Base-by-base conservation (phyloP, 2,113 vertebrate genomes). In the Gorilla gorilla region DNA sequence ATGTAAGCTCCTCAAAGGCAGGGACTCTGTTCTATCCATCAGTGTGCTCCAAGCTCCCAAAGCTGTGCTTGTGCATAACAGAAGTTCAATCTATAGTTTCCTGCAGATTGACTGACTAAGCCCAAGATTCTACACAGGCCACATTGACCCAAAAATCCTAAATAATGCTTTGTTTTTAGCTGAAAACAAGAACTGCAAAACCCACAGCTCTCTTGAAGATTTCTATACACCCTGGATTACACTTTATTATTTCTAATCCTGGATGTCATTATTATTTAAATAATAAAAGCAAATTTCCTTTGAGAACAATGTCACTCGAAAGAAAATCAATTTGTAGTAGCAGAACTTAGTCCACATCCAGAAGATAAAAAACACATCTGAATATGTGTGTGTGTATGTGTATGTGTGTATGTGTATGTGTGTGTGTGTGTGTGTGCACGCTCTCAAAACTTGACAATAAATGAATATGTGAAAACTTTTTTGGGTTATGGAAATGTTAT, bases 121-220 rank as follows among this genome's bases (percentile, higher is more conserved):
- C 23, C 52, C 30, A 87, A 73, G 66, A 48, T 55, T 27, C 85
- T 27, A 32, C 7, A 10, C 2, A 16, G 76, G 76, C 35, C 10
- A 50, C 18, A n/a, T 23, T 25, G 64, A n/a, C 20, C 55, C 27
- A 27, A 79, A 70, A 70, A 32, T 50, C 45, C 35, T 17, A 78
- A 40, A 70, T 8, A 12, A 72, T 32, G 32, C 25, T 68, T 79
- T 52, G 52, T 72, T 87, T 95, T 76, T 35, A 88, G 87, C 81
- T 80, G 70, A 50, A 95, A 89, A 94, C 38, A 80, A 92, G 83
- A 76, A 73, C 13, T 48, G 7, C 61, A 86, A 94, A 88, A 38
- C 32, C 13, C 50, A 48, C 5, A 84, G 20, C 9, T 61, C 45
- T 79, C 32, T 55, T 4, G 59, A 76, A 93, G 48, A 80, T 55